phyloP scores from a whole-genome alignment of 1,140 invertebrate genomes.

The Lerema accius region DNA sequence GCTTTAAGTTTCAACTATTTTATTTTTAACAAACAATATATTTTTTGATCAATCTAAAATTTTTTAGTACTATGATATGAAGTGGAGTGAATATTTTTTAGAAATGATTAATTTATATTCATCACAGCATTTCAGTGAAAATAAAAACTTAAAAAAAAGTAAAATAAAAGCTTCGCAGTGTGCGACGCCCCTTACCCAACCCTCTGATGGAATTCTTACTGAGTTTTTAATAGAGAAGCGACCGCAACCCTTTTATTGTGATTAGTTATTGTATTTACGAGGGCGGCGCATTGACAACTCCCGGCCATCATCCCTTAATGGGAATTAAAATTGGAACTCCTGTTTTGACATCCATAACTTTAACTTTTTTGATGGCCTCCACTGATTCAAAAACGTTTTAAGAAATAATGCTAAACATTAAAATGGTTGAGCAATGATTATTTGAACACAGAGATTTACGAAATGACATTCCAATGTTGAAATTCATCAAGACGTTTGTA shows the following conservation, averaged over 20 bases:
- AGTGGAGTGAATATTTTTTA: too few relatives aligned
- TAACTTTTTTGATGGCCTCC: constrained; percentile 15
- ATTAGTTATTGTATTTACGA: constrained; percentile 77
- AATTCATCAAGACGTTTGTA: too few relatives aligned
- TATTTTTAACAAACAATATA: too few relatives aligned
- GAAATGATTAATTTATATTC: too few relatives aligned
- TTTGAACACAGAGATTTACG: too few relatives aligned
- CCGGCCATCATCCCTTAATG: constrained; percentile 48
- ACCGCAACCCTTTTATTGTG: constrained; percentile 78
- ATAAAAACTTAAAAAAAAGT: too few relatives aligned
- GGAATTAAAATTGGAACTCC: constrained; percentile 58
- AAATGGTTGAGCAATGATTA: too few relatives aligned
- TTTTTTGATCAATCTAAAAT: too few relatives aligned
- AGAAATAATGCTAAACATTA: constrained; percentile 46
- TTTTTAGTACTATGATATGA: too few relatives aligned
- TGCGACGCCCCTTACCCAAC: constrained; percentile 44
- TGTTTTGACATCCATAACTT: constrained; percentile 41
- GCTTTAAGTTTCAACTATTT: too few relatives aligned
- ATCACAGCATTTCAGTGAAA: too few relatives aligned
- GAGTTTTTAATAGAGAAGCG: constrained; percentile 79
- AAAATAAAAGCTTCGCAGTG: constrained; percentile 37
- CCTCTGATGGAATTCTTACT: constrained; percentile 68
- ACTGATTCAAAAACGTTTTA: constrained; percentile 29
- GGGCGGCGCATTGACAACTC: constrained; percentile 51
- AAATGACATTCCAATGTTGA: too few relatives aligned